Evolutionary conservation across 2,888 invertebrate genomes (phyloP).

Genomic region (Choristoneura rosaceana): DNA sequence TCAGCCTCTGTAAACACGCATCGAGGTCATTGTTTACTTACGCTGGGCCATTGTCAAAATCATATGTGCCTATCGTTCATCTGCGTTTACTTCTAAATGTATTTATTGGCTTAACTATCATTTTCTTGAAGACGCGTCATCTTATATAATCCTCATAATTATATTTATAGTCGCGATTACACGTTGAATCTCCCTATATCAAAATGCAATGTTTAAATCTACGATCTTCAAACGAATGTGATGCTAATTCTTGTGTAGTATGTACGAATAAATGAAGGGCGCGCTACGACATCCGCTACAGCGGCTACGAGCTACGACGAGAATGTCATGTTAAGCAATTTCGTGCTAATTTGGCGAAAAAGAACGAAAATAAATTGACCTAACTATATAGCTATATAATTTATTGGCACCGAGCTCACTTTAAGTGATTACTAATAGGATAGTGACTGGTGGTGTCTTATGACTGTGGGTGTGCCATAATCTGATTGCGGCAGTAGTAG

Average conservation of each 20-base stretch:
- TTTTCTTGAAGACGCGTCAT: slow-evolving; percentile 13
- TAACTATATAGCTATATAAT: slow-evolving; percentile 16
- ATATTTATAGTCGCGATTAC: not conserved
- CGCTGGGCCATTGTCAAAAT: slow-evolving; percentile 31
- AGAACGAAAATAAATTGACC: slow-evolving; percentile 21
- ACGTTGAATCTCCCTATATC: not conserved
- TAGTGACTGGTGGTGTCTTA: slow-evolving; percentile 51
- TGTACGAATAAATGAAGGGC: slow-evolving; percentile 13
- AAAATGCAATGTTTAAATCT: not conserved
- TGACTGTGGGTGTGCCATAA: slow-evolving; percentile 79
- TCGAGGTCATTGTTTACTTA: slow-evolving; percentile 42
- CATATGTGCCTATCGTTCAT: slow-evolving; percentile 13
- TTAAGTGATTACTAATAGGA: slow-evolving; percentile 38
- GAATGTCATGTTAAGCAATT: slow-evolving; percentile 24
- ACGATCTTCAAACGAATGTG: not conserved
- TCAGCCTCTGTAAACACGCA: slow-evolving; percentile 36
- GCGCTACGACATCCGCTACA: slow-evolving; percentile 35
- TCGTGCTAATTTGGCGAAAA: slow-evolving; percentile 32
- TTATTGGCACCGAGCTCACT: slow-evolving; percentile 12
- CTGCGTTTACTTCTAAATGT: slow-evolving; percentile 5
- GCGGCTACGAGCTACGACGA: slow-evolving; percentile 38
- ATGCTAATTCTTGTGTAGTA: not conserved
- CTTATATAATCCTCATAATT: slow-evolving; percentile 17
- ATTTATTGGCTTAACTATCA: slow-evolving; percentile 15
- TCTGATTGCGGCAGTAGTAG: slow-evolving; percentile 83